Percentiles rank a stretch among this genome's conserved stretches.
Evolutionary conservation across 2,113 vertebrate genomes (phyloP).

Genomic region (Chionodraco myersi): DNA sequence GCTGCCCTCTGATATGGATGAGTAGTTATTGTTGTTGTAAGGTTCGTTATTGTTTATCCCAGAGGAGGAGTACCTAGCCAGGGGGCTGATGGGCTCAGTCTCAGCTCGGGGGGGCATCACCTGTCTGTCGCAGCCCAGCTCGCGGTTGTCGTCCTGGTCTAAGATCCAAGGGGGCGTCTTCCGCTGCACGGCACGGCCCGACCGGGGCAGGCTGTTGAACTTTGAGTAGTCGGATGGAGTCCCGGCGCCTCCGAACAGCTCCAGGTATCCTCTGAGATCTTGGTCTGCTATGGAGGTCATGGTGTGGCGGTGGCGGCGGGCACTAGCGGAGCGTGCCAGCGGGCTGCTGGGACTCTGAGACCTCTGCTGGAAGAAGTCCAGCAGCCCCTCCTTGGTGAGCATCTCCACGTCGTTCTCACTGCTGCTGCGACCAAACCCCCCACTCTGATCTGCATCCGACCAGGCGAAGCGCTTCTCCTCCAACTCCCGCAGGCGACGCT

Average conservation of each 20-base stretch:
- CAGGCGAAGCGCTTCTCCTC: slow-evolving; percentile 91
- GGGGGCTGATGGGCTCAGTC: slow-evolving; percentile 76
- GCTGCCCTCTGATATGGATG: slow-evolving; percentile 73
- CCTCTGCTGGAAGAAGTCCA: slow-evolving; percentile 90
- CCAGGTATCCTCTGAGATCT: slow-evolving; percentile 90
- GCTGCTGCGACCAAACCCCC: slow-evolving; percentile 90
- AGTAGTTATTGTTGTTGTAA: slow-evolving; percentile 57
- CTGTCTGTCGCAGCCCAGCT: slow-evolving; percentile 72
- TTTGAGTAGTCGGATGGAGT: slow-evolving; percentile 81
- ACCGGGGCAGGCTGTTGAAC: slow-evolving; percentile 90
- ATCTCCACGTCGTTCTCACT: slow-evolving; percentile 95
- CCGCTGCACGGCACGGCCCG: slow-evolving; percentile 79
- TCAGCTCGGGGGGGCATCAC: slow-evolving; percentile 68
- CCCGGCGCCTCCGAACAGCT: slow-evolving; percentile 79
- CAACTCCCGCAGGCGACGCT: slow-evolving; percentile 87
- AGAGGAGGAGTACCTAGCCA: slow-evolving; percentile 70
- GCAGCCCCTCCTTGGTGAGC: slow-evolving; percentile 88
- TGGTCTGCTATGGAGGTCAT: slow-evolving; percentile 85
- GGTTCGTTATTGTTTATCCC: slow-evolving; percentile 61
- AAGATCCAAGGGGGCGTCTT: slow-evolving; percentile 81
- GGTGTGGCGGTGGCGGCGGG: slow-evolving; percentile 91
- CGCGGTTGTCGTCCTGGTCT: slow-evolving; percentile 78
- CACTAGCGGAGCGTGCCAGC: slow-evolving; percentile 86
- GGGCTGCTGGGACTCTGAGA: slow-evolving; percentile 90
- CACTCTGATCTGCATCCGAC: slow-evolving; percentile 81